Evolutionary conservation across 2,888 invertebrate species (phyloP).

Genomic region (Autographa gamma): DNA sequence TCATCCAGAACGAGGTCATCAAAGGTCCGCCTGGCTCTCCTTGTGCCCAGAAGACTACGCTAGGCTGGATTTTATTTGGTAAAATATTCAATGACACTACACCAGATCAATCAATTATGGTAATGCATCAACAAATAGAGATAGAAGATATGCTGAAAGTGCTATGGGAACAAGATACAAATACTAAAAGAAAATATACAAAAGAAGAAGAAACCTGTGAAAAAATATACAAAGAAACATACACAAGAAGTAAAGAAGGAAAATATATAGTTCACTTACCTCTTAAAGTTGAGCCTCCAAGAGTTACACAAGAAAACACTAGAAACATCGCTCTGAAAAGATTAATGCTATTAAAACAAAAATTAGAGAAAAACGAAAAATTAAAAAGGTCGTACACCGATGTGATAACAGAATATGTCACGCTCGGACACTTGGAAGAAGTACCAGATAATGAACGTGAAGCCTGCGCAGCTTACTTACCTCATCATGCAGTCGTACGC

Average conservation of each 20-base stretch:
- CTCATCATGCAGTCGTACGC: conserved; percentile 11
- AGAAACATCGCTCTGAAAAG: conserved; percentile 41
- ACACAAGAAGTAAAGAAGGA: conserved; percentile 31
- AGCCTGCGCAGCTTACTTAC: not conserved
- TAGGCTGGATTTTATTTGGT: conserved; percentile 54
- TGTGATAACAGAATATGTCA: conserved; percentile 10
- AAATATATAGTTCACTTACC: conserved; percentile 49
- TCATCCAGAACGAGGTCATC: conserved; percentile 37
- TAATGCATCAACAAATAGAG: conserved; percentile 32
- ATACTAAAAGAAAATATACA: conserved; percentile 29
- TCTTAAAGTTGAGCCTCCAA: conserved; percentile 22
- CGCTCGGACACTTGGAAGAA: conserved; percentile 8
- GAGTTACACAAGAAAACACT: conserved; percentile 27
- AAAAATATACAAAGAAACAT: conserved; percentile 39
- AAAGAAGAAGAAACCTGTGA: conserved; percentile 48
- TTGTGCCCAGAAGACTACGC: conserved; percentile 46
- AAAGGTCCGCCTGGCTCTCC: conserved; percentile 47
- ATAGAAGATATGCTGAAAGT: conserved; percentile 32
- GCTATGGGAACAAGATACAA: conserved; percentile 38
- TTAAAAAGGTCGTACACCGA: conserved; percentile 4
- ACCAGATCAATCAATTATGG: conserved; percentile 12
- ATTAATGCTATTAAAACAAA: conserved; percentile 41
- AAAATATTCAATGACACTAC: conserved; percentile 16
- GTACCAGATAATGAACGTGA: conserved; percentile 6
- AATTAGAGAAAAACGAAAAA: conserved; percentile 6